Evolutionary conservation across 2,888 invertebrate genomes (phyloP), one percentile per base, ranked within the genome.

Genomic region (Eurytoma adleriae): DNA sequence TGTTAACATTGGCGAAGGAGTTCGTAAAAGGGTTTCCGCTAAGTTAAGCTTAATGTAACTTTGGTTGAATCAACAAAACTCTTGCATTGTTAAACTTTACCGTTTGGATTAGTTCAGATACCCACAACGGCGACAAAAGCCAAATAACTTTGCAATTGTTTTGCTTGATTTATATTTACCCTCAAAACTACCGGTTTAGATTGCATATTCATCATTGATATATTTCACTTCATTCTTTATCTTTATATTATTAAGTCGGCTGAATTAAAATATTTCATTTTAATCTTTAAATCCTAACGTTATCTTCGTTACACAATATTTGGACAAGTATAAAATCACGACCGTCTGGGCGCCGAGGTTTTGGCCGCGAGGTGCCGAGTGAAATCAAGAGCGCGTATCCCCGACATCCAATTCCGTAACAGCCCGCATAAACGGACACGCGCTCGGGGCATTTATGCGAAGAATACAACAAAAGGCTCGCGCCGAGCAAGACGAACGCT

Each of bases 21-120:
- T 61, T 71, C 27, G 27, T 50, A 71, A 71, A 71, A 71, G 59
- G 57, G 50, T 61, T 59, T 71, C 50, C 24, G 50, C 61, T 48
- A 66, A 73, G 73, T 73, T 54, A 73, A 73, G 30, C 66, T 18
- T 48, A 56, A 73, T 30, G 64, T 16, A 74, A 74, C 74, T 74
- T 66, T 13, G 57, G 20, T 3, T 66, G 57, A 74, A 56, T 74
- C 73, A 74, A 74, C 66, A 74, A 18, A 57, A 70, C 59, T 71
- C 71, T 71, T 71, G 61, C 61, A 61, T 71, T 71, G 71, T 71
- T 61, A 71, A 71, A 71, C 71, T 61, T 71, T 61, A 57, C 59
- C 16, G 12, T 18, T 18, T 66, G 67, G 64, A 74, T 66, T 74
- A 74, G 74, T 70, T 70, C 40, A 24, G 67, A 74, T 74, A 64